A percentile compares a stretch with the other conserved stretches of the same genome.
These are phyloP conservation scores for Pogona vitticeps DNA, from an alignment of 2,113 vertebrate species.

Conservation along the genomic window DNA sequence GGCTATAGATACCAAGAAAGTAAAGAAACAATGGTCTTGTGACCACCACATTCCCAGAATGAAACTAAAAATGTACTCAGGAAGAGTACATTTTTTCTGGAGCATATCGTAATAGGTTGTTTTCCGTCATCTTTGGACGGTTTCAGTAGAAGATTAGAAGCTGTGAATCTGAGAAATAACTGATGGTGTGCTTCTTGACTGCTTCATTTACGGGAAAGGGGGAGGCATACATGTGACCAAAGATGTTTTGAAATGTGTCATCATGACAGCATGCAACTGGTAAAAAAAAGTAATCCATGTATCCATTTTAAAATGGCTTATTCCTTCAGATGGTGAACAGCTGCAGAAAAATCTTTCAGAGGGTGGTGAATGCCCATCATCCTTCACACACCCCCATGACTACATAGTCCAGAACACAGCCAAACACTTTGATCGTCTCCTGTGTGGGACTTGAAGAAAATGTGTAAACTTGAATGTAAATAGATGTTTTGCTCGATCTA, in stretches of 20 bases:
- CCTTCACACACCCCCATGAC: not conserved
- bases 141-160: conserved; percentile 13
- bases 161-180: conserved; percentile 34
- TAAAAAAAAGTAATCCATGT: not conserved
- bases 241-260: not conserved
- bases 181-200: not conserved
- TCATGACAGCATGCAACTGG: not conserved
- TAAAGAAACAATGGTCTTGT: not conserved
- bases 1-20: not conserved
- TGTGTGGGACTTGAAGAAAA: conserved; percentile 68
- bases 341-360: not conserved
- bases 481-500: conserved; percentile 75
- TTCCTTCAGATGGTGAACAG: no score
- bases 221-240: not conserved
- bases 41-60: not conserved
- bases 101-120: conserved; percentile 42
- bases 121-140: conserved; percentile 41
- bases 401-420: not conserved
- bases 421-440: conserved; percentile 49
- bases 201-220: no score
- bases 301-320: not conserved
- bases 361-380: not conserved
- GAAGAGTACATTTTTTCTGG: conserved; percentile 45
- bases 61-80: conserved; percentile 36
- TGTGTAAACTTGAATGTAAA: conserved; percentile 92